Evolutionary conservation across 2,888 invertebrate genomes (phyloP).

Genomic region (Cephus nigrinus): DNA sequence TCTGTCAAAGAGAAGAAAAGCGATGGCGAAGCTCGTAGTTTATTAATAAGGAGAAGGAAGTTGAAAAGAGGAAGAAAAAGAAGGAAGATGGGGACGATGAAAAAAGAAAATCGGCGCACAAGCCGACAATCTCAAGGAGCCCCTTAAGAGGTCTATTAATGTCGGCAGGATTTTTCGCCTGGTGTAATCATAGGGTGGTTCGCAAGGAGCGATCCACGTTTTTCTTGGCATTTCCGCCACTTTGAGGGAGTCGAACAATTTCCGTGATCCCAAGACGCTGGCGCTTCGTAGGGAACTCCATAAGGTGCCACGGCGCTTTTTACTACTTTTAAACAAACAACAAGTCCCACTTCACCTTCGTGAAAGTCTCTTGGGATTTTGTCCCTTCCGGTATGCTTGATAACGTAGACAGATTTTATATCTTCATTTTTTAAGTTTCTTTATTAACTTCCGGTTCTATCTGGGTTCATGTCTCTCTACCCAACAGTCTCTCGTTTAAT

Average conservation of each 20-base stretch:
- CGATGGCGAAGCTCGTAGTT: not conserved
- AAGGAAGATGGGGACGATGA: slow-evolving; percentile 22
- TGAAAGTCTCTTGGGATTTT: not conserved
- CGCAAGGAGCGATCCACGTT: slow-evolving; percentile 26
- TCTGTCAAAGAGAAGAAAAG: not conserved
- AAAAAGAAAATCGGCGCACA: slow-evolving; percentile 32
- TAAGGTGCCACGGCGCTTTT: slow-evolving; percentile 26
- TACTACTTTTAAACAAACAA: slow-evolving; percentile 16
- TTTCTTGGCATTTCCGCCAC: slow-evolving; percentile 46
- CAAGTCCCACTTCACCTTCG: not conserved
- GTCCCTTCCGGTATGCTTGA: not conserved
- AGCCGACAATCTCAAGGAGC: slow-evolving; percentile 23
- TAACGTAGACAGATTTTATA: not conserved
- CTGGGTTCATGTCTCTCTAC: not conserved
- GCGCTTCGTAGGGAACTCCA: not conserved
- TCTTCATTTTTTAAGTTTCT: not conserved
- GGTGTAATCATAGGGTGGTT: slow-evolving; percentile 45
- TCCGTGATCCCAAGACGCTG: slow-evolving; percentile 29
- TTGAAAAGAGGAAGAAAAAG: not conserved
- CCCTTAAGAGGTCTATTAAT: slow-evolving; percentile 51
- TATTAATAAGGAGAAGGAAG: not conserved
- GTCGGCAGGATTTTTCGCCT: slow-evolving; percentile 47
- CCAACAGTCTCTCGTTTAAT: not conserved
- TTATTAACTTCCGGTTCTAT: not conserved
- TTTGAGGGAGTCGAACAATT: slow-evolving; percentile 46